Evolutionary conservation across 2,797 vertebrate genomes (phyloP), one percentile per base, ranked within the genome.

Genomic region (Chelon labrosus): DNA sequence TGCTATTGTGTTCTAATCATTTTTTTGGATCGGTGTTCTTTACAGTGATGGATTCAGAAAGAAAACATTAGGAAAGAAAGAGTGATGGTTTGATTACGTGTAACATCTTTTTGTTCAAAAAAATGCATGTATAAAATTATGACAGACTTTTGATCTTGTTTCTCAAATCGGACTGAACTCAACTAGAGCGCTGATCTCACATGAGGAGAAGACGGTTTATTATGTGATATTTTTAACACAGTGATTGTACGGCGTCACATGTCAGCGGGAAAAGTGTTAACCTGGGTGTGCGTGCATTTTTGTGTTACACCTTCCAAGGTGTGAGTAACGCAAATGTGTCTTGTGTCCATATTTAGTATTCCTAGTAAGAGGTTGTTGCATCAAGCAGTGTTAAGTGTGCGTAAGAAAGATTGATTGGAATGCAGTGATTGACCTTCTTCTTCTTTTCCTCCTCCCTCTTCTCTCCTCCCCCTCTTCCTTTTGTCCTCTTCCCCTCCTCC

Each of bases 381-480:
- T 42, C 14, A 58, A 42, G 46, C 9, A 52, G 22, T 3, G 6
- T 17, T 22, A 35, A 41, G 55, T 4, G 12, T 39, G 51, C 3
- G 2, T 22, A 16, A 25, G 13, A n/a, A n/a, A 35, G 20, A 51
- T 17, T 0, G 42, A 16, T 65, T 3, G 12, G 27, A 52, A 44
- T 4, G 12, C 31, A 53, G 39, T 38, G 31, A 22, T n/a, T 66
- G 53, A 64, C 10, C 11, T 46, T 46, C 52, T 20, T 39, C 42
- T 54, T 17, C n/a, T 56, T 68, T 7, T 70, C 25, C 19, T 46
- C 70, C 47, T 5, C 67, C 19, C 19, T 75, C 11, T 46, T 44
- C 52, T 20, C 42, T 54, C 10, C n/a, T 58, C 64, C 9, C 69
- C 25, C 19, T 46, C 70, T 42, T 7, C 67, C 19, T 75, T 35